Base-by-base conservation (phyloP, 2,797 vertebrate species). In the Tamandua tetradactyla region DNA sequence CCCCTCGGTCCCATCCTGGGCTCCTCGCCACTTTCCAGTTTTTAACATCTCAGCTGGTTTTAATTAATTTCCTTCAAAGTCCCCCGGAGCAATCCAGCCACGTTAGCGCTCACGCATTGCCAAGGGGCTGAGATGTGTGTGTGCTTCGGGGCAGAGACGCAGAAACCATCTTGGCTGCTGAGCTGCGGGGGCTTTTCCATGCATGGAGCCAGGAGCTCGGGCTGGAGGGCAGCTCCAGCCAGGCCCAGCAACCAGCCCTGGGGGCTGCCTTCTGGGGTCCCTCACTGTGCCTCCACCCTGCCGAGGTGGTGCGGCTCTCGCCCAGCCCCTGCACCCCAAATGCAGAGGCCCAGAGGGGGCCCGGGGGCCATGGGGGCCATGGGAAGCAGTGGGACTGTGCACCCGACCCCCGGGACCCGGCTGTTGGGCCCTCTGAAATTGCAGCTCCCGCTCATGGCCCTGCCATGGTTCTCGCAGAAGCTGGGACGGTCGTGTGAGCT, bases 51-150 rank as follows among this genome's bases (percentile, higher is more conserved):
- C 96, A 94, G 89, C 95, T 95, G 96, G 44, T 93, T 94, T 93
- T 94, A 74, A 97, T 95, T 92, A 88, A 79, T 30, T 86, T 88
- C 90, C 93, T 94, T 95, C 87, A 80, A 85, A 95, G 95, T 95
- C 80, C 81, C 87, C 86, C 20, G 78, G 42, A 92, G 85, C 93
- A 78, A 59, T 20, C 37, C 91, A 93, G 97, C 96, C 82, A 94
- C 68, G 93, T 92, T 94, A 93, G 85, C 42, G 37, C 86, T 79
- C 40, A 2, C 79, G 25, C 12, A 94, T 93, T 87, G 96, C 97
- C 95, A 71, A 49, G 92, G 25, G 57, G 79, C 47, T 10, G 4
- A 32, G 2, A 23, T 40, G 44, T 61, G 81, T 17, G 88, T 17
- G 75, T 35, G 61, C 40, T 40, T 42, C 14, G 11, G 75, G 82